Conservation (phyloP, 2,797 vertebrate species). For the Sebastes cheni region DNA sequence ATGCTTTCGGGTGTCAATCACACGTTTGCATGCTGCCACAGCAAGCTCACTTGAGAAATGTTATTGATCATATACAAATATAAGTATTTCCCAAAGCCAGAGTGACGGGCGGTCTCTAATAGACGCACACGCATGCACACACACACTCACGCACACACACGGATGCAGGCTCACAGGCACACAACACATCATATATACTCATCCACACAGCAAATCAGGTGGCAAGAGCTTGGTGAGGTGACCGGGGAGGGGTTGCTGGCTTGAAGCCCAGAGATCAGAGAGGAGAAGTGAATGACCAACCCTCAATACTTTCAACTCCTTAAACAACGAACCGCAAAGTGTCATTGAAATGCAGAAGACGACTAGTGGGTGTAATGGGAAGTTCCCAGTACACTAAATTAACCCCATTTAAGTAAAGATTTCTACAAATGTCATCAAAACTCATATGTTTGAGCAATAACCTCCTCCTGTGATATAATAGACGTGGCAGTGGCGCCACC, state of each 20-base stretch:
- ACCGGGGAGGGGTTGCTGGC: neutral
- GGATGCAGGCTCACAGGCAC: slow-evolving; percentile 1
- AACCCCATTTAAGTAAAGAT: too few species aligned
- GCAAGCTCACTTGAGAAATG: too few species aligned
- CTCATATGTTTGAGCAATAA: neutral
- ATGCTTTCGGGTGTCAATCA: too few species aligned
- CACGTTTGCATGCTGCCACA: too few species aligned
- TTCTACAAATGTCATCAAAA: neutral
- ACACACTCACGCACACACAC: neutral
- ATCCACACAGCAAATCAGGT: slow-evolving; percentile 31
- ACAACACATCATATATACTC: slow-evolving; percentile 16
- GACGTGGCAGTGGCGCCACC: slow-evolving; percentile 26
- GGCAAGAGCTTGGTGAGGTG: neutral
- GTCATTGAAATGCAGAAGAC: neutral
- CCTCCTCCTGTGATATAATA: neutral
- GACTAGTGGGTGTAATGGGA: neutral
- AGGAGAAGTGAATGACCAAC: slow-evolving; percentile 2
- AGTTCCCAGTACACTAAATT: neutral
- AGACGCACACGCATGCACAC: slow-evolving; percentile 9
- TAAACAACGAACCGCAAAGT: neutral
- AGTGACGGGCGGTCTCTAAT: slow-evolving; percentile 39
- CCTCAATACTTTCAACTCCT: slow-evolving; percentile 5
- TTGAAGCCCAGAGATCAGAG: neutral
- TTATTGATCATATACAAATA: too few species aligned
- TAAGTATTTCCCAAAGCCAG: too few species aligned